A percentile compares a stretch with the other conserved stretches of the same genome.
phyloP scores from a whole-genome alignment of 2,888 invertebrate species.

The Macaria notata region DNA sequence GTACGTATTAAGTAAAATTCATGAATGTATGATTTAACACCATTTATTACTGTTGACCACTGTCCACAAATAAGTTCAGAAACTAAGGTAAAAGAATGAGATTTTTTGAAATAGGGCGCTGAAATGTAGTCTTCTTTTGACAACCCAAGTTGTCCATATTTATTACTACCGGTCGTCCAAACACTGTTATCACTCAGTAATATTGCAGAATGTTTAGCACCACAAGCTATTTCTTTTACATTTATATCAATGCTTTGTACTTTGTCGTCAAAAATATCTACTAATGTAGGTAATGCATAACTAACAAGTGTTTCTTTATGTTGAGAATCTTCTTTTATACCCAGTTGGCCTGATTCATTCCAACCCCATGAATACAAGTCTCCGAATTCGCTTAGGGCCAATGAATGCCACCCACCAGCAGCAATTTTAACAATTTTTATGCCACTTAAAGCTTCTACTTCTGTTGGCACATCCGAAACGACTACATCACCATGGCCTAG shows the following conservation, averaged over 20 bases:
- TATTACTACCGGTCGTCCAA: conserved; percentile 91
- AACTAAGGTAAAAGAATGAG: conserved; percentile 43
- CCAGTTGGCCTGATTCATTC: conserved; percentile 94
- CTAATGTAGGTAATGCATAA: conserved; percentile 58
- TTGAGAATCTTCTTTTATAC: conserved; percentile 73
- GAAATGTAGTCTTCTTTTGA: conserved; percentile 46
- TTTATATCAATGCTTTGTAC: conserved; percentile 71
- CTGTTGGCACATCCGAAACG: conserved; percentile 82
- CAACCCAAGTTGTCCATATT: conserved; percentile 89
- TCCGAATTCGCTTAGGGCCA: conserved; percentile 89
- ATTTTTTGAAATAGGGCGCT: conserved; percentile 53
- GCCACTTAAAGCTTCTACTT: conserved; percentile 89
- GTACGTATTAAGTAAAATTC: no score
- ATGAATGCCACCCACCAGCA: conserved; percentile 94
- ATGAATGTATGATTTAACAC: no score
- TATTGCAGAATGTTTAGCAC: conserved; percentile 88
- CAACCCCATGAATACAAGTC: conserved; percentile 96
- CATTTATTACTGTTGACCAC: conserved; percentile 57
- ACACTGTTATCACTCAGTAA: conserved; percentile 85
- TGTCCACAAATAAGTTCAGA: conserved; percentile 57
- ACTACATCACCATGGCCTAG: conserved; percentile 90
- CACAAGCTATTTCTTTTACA: conserved; percentile 86
- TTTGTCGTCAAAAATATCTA: conserved; percentile 63
- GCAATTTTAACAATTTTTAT: conserved; percentile 86
- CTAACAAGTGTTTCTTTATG: conserved; percentile 44